Base-by-base conservation (phyloP, 1,140 invertebrate species). In the Drosophila nasuta region DNA sequence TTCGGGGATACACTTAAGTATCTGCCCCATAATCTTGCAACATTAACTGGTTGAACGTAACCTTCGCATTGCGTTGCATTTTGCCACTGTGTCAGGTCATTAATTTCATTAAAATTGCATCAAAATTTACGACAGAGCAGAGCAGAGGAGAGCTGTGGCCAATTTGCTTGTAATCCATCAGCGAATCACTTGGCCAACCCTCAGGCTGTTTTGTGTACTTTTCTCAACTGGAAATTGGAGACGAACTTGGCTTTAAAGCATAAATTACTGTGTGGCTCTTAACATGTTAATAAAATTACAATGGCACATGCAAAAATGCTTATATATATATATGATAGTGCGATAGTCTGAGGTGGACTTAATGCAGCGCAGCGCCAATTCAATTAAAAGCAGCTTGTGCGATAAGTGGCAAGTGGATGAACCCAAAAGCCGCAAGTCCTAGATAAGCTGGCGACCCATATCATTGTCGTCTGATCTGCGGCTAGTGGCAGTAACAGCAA, bases 141-240 rank as follows among this genome's bases (percentile, higher is more conserved):
- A 20, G 30, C 5, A 33, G 30, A 7, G 33, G 8, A 4, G 20
- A 25, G 20, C 20, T 45, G 67, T 20, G 52, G 38, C 63, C 87
- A 88, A 88, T 89, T 88, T 78, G 77, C 74, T 60, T 89, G 83
- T 88, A 88, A 88, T 88, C 83, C 83, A 88, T 88, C 83, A 88
- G 77, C 66, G 65, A 79, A 45, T 75, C 59, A 45, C 62, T 70
- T 79, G 79, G 83, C 76, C 71, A 75, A 74, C 83, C 83, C 68
- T 67, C 67, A 48, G 78, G 75, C 25, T 52, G 41, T 28, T 56
- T 59, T 77, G 28, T 70, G 74, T 64, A 45, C 60, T 52, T 74
- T 83, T 71, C 52, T 33, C 41, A 45, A 65, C 51, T 41, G 51
- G 41, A 13, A 60, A 11, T 13, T 33, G 45, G 20, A 43, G 13